Base-by-base conservation (phyloP, 2,888 invertebrate species). In the Hirtodrosophila alboralis region DNA sequence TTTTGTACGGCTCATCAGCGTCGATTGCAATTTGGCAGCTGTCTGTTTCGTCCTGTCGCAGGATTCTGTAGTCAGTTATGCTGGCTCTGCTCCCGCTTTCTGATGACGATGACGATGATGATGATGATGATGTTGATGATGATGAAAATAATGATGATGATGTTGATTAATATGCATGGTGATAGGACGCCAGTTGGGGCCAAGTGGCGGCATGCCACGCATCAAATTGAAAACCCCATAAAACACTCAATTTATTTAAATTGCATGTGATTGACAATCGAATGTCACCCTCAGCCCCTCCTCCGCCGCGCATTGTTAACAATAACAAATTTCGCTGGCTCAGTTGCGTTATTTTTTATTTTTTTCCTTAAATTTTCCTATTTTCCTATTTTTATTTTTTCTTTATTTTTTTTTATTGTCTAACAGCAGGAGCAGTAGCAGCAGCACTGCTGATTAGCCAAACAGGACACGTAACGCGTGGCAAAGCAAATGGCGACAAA, bases 161-260 rank as follows among this genome's bases (percentile, higher is more conserved):
- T 68, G 69, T 59, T 74, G 63, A 71, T 74, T 74, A 73, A 70
- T 70, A 69, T 45, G 58, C 66, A 41, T 49, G 49, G 6, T 64
- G 72, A 60, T 57, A 62, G 44, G 14, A 10, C 28, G n/a, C 23
- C 5, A 21, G 16, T 10, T 6, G 30, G 14, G 26, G 34, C 13
- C 5, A 14, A 18, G 21, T 31, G 3, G 30, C 18, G 43, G 37
- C 53, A 37, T 8, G 23, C 23, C 6, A 23, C 57, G 57, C 70
- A 65, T 72, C 69, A 84, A 86, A 86, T 83, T 85, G 87, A 85
- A 86, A 85, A 83, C 64, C 83, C 67, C 83, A 85, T 86, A 83
- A 86, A 83, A 86, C 85, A 83, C 87, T 86, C 83, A 81, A 83
- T 86, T 86, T 85, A 78, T 85, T 75, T 86, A 83, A 83, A 83